phyloP scores from a whole-genome alignment of 2,797 vertebrate genomes.

The Ambastaia sidthimunki region DNA sequence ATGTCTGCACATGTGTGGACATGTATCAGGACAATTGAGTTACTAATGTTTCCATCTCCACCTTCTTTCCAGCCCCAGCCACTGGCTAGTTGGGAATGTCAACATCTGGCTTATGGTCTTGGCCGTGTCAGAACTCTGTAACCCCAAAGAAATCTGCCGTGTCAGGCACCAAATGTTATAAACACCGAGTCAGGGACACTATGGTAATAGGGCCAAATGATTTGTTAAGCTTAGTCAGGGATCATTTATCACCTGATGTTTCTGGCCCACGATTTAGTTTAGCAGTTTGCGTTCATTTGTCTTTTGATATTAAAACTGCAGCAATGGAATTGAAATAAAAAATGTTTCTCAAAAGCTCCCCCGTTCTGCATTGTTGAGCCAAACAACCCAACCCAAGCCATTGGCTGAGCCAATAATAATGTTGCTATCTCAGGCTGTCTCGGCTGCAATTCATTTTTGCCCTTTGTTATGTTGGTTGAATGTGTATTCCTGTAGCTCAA shows the following conservation, averaged over 20 bases:
- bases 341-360: too few relatives aligned
- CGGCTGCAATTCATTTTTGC: too few relatives aligned
- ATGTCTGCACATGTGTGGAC: neutral
- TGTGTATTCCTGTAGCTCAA: too few relatives aligned
- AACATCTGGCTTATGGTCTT: neutral
- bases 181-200: constrained; percentile 34
- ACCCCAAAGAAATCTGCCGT: neutral
- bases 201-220: constrained; percentile 16
- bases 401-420: too few relatives aligned
- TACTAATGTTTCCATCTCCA: constrained; percentile 22
- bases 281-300: constrained; percentile 58
- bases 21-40: neutral
- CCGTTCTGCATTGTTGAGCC: too few relatives aligned
- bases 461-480: too few relatives aligned
- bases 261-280: constrained; percentile 65
- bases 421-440: too few relatives aligned
- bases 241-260: constrained; percentile 56
- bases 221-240: constrained; percentile 56
- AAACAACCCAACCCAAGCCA: too few relatives aligned
- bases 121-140: neutral
- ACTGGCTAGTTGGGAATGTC: neutral
- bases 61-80: constrained; percentile 3
- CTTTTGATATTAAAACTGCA: constrained; percentile 14
- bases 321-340: too few relatives aligned
- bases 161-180: constrained; percentile 25